Base-by-base conservation (phyloP, 2,113 vertebrate genomes). In the Calyptommatus sinebrachiatus region DNA sequence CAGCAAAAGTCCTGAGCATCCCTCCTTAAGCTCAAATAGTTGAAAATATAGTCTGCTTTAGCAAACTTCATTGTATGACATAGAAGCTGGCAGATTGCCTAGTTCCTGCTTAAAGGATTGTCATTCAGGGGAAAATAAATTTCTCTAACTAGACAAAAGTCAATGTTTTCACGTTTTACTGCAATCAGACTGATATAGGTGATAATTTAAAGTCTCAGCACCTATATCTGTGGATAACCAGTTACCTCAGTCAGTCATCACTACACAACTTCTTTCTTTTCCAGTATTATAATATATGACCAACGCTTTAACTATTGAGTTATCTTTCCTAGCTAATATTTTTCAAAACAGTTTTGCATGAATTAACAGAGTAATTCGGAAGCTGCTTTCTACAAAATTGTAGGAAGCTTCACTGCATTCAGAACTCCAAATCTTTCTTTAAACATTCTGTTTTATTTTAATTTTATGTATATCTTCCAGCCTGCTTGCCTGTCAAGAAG, bases 41-140 rank as follows among this genome's bases (percentile, higher is more conserved):
- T 90, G 91, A 94, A 94, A 96, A 95, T 92, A 94, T 92, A 89
- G 89, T 90, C 90, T 94, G 89, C 90, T 94, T 94, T 94, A 95
- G 87, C 89, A 93, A 95, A 94, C 91, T 91, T 93, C 91, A 87
- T 83, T 87, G 91, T 93, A 92, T 94, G 95, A 96, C 94, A 95
- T 85, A 86, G 83, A 85, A 93, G 84, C 93, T 95, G 94, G 95
- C 96, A 96, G 88, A 84, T 89, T 95, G 95, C 96, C 96, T 96
- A 89, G 90, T 90, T 96, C 91, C 91, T 95, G 92, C 95, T 96
- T 94, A 96, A 97, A 97, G 92, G 92, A 96, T 94, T 97, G 95
- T 96, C 95, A 96, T 93, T 94, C 89, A 93, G 94, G 94, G 95
- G 94, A 93, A 97, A 97, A 96, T 95, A 98, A 95, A 96, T 97